Percentiles rank a stretch among this genome's conserved stretches.
phyloP scores from a whole-genome alignment of 2,888 invertebrate species.

The Alloplasta piceator region DNA sequence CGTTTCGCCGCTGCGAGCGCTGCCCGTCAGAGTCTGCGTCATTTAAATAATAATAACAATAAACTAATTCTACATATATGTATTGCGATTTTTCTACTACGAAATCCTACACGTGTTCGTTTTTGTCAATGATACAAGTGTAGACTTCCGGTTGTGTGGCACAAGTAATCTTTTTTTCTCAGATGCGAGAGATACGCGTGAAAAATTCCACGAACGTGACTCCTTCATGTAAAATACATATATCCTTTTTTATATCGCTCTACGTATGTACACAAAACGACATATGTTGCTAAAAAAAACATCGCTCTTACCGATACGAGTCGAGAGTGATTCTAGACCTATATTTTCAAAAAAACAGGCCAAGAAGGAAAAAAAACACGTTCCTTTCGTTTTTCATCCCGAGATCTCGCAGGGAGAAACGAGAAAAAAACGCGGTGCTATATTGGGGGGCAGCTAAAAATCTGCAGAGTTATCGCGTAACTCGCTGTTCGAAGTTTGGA shows the following conservation, averaged over 20 bases:
- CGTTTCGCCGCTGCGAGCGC: no score
- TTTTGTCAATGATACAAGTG: background rate
- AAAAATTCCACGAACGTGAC: no score
- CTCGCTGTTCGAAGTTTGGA: background rate
- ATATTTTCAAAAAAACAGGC: constrained; percentile 26
- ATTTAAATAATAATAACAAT: no score
- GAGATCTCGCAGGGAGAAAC: background rate
- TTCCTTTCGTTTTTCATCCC: background rate
- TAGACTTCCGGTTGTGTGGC: background rate
- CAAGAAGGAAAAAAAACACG: background rate
- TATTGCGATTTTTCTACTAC: no score
- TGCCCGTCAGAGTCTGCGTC: no score
- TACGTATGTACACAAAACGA: constrained; percentile 1
- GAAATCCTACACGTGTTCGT: background rate
- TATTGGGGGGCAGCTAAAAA: background rate
- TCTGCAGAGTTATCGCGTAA: background rate
- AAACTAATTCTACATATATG: no score
- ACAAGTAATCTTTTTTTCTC: background rate
- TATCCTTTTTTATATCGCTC: background rate
- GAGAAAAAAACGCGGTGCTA: no score
- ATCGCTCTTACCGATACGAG: constrained; percentile 32
- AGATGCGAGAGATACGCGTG: no score
- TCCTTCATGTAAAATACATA: background rate
- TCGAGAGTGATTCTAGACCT: constrained; percentile 16
- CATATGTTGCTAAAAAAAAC: constrained; percentile 22